A percentile compares a stretch with the other conserved stretches of the same genome.
phyloP scores from a whole-genome alignment of 2,797 vertebrate genomes.

The Gallirallus australis region DNA sequence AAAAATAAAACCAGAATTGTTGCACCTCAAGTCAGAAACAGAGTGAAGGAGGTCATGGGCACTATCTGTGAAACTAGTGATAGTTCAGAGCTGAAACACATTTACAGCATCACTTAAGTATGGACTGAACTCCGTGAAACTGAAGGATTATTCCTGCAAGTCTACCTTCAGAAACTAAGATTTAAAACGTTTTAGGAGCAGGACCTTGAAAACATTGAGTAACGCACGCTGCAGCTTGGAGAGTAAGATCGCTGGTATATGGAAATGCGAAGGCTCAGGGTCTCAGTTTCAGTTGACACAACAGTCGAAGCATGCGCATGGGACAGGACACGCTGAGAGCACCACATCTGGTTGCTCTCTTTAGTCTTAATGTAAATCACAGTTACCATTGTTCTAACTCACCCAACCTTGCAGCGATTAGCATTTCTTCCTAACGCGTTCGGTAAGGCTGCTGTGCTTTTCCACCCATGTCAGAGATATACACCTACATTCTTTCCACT shows the following conservation, averaged over 20 bases:
- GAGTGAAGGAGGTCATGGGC: background rate
- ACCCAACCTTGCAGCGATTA: background rate
- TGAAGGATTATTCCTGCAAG: background rate
- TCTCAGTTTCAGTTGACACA: background rate
- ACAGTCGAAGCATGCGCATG: background rate
- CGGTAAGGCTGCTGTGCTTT: constrained; percentile 16
- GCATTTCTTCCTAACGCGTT: background rate
- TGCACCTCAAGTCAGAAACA: background rate
- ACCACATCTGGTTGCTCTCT: background rate
- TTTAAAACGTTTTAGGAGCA: background rate
- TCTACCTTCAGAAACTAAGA: background rate
- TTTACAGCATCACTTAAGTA: background rate
- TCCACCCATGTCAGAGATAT: background rate
- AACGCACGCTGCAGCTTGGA: background rate
- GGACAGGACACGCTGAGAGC: background rate
- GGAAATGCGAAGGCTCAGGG: background rate
- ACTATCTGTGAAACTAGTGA: background rate
- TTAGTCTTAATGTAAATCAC: background rate
- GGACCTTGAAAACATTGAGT: background rate
- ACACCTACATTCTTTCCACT: constrained; percentile 23
- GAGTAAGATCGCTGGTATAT: background rate
- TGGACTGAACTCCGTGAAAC: background rate
- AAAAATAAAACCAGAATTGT: background rate
- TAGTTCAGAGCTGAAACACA: background rate
- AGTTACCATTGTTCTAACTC: background rate